A percentile compares a stretch with the other conserved stretches of the same genome.
Evolutionary conservation across 1,140 invertebrate genomes (phyloP).

Genomic region (Heliconius eleuchia): DNA sequence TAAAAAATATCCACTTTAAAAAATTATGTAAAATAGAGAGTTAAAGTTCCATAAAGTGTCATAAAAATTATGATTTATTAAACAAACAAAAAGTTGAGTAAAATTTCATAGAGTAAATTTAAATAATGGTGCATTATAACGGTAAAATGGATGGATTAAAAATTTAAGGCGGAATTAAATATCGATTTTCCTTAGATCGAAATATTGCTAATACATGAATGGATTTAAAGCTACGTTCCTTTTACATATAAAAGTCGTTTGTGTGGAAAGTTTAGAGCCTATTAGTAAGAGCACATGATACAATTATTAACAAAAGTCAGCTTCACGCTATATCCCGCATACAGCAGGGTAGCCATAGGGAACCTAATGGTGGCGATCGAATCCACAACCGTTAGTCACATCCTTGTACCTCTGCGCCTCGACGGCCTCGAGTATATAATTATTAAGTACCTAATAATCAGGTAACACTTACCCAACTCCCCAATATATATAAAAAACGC

Average conservation of each 20-base stretch:
- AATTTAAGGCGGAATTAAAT: conserved; percentile 3
- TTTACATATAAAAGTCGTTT: neutral
- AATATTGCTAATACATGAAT: neutral
- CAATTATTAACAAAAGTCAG: neutral
- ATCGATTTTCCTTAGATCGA: conserved; percentile 11
- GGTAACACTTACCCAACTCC: neutral
- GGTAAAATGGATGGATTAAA: neutral
- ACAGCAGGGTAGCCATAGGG: too few relatives aligned
- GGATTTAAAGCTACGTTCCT: neutral
- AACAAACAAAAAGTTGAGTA: neutral
- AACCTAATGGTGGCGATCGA: too few relatives aligned
- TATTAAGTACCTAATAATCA: conserved; percentile 8
- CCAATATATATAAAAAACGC: neutral
- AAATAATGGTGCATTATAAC: too few relatives aligned
- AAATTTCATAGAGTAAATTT: neutral
- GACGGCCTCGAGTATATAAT: neutral
- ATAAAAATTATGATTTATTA: neutral
- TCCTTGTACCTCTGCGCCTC: too few relatives aligned
- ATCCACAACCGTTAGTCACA: too few relatives aligned
- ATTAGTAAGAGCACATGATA: neutral
- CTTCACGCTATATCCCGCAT: too few relatives aligned
- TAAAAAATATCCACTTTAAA: neutral
- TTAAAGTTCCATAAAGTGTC: neutral
- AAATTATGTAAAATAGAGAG: neutral
- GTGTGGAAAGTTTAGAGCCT: neutral